Conservation (phyloP, 2,113 vertebrate species). For the Cephalopterus ornatus region DNA sequence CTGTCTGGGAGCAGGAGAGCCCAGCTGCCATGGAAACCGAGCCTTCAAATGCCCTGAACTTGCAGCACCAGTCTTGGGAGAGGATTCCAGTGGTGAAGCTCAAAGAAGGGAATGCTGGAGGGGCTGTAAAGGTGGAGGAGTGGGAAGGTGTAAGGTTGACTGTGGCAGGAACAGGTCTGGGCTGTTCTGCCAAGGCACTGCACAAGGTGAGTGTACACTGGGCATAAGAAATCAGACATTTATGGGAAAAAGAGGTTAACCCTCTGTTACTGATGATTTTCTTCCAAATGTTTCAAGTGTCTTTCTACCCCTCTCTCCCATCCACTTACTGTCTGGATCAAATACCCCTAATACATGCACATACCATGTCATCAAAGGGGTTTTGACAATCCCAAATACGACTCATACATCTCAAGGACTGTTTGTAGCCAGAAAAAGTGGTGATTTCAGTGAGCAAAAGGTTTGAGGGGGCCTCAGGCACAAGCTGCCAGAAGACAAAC, state of each 20-base stretch:
- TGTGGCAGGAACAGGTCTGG: fast-evolving
- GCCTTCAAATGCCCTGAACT: conserved; percentile 64
- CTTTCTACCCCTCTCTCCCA: background rate
- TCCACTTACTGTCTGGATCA: background rate
- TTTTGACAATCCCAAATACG: background rate
- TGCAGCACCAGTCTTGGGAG: conserved; percentile 53
- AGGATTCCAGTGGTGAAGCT: conserved; percentile 66
- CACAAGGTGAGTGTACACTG: background rate
- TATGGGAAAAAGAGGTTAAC: background rate
- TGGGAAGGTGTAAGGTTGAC: background rate
- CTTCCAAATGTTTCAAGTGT: background rate
- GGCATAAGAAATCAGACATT: background rate
- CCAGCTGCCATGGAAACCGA: conserved; percentile 87
- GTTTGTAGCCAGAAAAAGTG: background rate
- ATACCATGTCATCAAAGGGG: background rate
- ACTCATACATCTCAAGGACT: background rate
- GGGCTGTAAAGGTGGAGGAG: background rate
- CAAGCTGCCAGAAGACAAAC: background rate
- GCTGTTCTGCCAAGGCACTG: background rate
- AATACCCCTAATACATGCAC: background rate
- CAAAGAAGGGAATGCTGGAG: conserved; percentile 29
- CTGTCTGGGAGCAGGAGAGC: conserved; percentile 71
- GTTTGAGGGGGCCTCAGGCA: background rate
- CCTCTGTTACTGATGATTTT: background rate
- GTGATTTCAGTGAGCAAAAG: background rate